phyloP scores from a whole-genome alignment of 1,140 invertebrate species.

The Acyrthosiphon pisum region DNA sequence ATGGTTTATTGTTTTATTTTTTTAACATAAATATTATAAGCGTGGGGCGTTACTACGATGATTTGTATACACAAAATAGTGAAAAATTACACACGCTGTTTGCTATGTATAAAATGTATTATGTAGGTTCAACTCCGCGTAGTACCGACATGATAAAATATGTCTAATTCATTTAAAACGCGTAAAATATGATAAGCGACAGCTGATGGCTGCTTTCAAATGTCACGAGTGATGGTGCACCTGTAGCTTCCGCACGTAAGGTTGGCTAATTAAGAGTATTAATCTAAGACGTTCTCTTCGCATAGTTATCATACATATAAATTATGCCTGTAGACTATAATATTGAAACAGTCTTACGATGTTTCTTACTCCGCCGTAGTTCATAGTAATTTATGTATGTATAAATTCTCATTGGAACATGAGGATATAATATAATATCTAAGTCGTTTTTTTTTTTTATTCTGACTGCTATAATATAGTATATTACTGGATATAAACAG shows the following conservation, averaged over 20 bases:
- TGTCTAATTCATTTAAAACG: background rate
- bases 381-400: background rate
- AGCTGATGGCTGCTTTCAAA: constrained; percentile 6
- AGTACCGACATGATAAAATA: too few relatives aligned
- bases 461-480: background rate
- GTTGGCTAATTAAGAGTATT: background rate
- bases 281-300: background rate
- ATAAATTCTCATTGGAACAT: background rate
- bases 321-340: background rate
- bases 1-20: background rate
- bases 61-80: background rate
- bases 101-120: background rate
- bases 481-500: background rate
- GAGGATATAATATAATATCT: background rate
- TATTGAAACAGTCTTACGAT: background rate
- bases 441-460: background rate
- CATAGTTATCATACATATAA: background rate
- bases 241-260: background rate
- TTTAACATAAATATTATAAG: constrained; percentile 14
- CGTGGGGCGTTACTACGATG: background rate
- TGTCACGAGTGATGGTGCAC: background rate
- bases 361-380: background rate
- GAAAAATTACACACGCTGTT: background rate
- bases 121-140: background rate
- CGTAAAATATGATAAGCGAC: background rate